These are phyloP conservation scores for Megaptera novaeangliae DNA, from an alignment of 2,113 vertebrate genomes.

Conservation along the genomic window DNA sequence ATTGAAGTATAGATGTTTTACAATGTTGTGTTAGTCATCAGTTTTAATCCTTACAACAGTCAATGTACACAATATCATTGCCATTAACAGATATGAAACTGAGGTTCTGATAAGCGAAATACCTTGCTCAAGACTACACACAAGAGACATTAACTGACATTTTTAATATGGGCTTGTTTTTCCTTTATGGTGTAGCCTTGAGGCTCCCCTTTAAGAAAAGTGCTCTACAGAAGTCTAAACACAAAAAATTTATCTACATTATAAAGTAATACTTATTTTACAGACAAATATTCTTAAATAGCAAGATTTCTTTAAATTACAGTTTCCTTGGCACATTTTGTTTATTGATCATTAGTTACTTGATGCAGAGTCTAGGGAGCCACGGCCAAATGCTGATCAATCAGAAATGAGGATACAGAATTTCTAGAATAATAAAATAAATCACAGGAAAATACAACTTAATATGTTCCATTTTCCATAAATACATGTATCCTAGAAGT, in stretches of 20 bases:
- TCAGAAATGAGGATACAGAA: slow-evolving; percentile 7
- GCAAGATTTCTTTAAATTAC: slow-evolving; percentile 24
- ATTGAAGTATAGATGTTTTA: neutral
- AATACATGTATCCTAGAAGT: neutral
- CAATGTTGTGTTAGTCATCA: neutral
- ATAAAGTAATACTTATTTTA: slow-evolving; percentile 12
- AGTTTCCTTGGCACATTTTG: neutral
- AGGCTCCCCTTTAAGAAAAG: slow-evolving; percentile 20
- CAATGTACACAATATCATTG: neutral
- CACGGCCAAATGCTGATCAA: neutral
- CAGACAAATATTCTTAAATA: slow-evolving; percentile 22
- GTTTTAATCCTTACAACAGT: neutral
- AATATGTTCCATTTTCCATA: slow-evolving; percentile 1
- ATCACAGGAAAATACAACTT: neutral
- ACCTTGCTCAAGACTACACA: neutral
- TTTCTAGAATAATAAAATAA: slow-evolving; percentile 14
- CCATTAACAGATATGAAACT: neutral
- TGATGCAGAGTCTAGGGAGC: neutral
- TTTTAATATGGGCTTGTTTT: slow-evolving; percentile 8
- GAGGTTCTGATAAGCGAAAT: neutral
- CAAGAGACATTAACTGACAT: neutral
- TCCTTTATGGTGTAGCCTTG: neutral
- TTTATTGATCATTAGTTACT: slow-evolving; percentile 19
- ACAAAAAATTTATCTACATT: neutral
- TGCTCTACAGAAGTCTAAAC: slow-evolving; percentile 35